Evolutionary conservation across 2,888 invertebrate genomes (phyloP).

Genomic region (Tridacna gigas): DNA sequence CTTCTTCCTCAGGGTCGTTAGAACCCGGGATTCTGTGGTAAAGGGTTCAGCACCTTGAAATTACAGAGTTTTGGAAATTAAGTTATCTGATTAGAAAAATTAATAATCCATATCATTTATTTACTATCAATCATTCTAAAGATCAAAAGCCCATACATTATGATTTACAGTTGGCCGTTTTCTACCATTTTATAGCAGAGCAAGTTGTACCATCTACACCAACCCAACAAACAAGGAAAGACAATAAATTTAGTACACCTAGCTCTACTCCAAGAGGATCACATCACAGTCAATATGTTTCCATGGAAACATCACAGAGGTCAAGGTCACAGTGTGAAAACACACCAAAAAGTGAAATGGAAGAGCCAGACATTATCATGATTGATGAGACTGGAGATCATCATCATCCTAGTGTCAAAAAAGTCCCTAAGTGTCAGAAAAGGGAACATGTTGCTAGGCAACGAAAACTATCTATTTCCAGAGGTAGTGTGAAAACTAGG

Average conservation of each 20-base stretch:
- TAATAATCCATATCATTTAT: too few species aligned
- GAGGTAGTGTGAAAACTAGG: background rate
- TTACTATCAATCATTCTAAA: too few species aligned
- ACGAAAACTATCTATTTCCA: background rate
- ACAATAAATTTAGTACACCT: background rate
- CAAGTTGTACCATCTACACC: constrained; percentile 12
- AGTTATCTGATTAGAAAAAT: too few species aligned
- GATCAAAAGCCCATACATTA: too few species aligned
- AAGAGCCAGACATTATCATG: background rate
- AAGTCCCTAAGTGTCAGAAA: background rate
- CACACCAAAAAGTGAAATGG: background rate
- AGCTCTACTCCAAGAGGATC: background rate
- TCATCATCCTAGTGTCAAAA: background rate
- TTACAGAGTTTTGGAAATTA: too few species aligned
- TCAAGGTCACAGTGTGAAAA: background rate
- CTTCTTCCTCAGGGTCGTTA: too few species aligned
- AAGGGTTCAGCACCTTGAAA: too few species aligned
- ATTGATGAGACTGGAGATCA: constrained; percentile 4
- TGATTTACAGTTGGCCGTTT: too few species aligned
- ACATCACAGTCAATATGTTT: background rate
- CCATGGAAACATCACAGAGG: background rate
- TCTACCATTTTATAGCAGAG: background rate
- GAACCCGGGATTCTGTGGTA: too few species aligned
- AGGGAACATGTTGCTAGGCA: background rate
- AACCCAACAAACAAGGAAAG: background rate